These are phyloP conservation scores for Andrena fulva DNA, from an alignment of 2,888 invertebrate species.

Conservation along the genomic window DNA sequence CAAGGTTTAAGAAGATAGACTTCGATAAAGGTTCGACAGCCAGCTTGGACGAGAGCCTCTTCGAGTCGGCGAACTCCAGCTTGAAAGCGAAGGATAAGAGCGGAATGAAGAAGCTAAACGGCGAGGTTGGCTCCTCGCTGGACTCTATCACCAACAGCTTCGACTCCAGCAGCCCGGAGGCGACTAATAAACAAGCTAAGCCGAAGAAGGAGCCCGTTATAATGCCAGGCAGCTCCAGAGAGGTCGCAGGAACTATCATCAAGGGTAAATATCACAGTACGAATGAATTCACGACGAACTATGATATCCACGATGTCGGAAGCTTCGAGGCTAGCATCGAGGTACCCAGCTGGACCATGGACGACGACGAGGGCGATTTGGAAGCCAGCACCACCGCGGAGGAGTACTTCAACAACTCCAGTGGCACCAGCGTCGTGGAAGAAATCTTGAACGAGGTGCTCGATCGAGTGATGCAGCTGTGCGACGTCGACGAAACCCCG, in stretches of 20 bases:
- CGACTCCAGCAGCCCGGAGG: constrained; percentile 82
- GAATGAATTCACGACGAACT: constrained; percentile 80
- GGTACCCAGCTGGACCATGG: constrained; percentile 86
- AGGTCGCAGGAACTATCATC: constrained; percentile 81
- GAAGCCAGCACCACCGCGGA: constrained; percentile 89
- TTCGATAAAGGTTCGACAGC: constrained; percentile 80
- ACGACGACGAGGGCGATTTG: constrained; percentile 84
- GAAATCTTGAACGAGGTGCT: constrained; percentile 87
- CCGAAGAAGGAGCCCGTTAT: constrained; percentile 73
- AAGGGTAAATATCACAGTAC: constrained; percentile 82
- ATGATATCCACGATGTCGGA: constrained; percentile 81
- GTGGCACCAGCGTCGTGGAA: constrained; percentile 85
- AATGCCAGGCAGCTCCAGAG: constrained; percentile 78
- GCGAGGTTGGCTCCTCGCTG: constrained; percentile 80
- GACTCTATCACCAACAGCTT: constrained; percentile 83
- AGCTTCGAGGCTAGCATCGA: constrained; percentile 85
- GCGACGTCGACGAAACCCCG: constrained; percentile 76
- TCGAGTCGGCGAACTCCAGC: constrained; percentile 78
- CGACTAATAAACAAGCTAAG: constrained; percentile 71
- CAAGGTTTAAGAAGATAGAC: constrained; percentile 81
- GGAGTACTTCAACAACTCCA: constrained; percentile 87
- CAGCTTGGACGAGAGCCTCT: constrained; percentile 82
- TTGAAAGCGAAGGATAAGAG: constrained; percentile 76
- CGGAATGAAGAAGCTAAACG: constrained; percentile 81
- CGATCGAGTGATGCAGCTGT: constrained; percentile 85